Percentiles rank a stretch among this genome's conserved stretches.
phyloP scores from a whole-genome alignment of 2,888 invertebrate species.

The Drosophila infuscata region DNA sequence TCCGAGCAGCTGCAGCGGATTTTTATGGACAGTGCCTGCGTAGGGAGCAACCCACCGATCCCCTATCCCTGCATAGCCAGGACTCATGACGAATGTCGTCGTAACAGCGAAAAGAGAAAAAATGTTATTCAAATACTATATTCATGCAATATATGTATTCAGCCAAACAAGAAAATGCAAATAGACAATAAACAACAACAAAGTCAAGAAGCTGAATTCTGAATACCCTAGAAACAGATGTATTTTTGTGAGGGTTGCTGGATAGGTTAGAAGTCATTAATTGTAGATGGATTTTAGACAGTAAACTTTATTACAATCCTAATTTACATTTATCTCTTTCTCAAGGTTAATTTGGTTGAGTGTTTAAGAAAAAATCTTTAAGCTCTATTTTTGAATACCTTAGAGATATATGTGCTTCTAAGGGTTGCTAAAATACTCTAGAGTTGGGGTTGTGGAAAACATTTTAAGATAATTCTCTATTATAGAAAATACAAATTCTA shows the following conservation, averaged over 20 bases:
- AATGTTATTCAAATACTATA: constrained; percentile 40
- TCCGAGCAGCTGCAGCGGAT: constrained; percentile 37
- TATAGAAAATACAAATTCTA: background rate
- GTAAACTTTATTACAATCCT: background rate
- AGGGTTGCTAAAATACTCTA: too few relatives aligned
- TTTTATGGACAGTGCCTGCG: constrained; percentile 26
- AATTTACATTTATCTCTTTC: background rate
- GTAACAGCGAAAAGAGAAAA: constrained; percentile 3
- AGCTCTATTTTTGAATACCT: background rate
- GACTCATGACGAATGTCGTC: constrained; percentile 38
- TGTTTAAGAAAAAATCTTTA: background rate
- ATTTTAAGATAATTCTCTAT: background rate
- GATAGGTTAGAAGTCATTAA: background rate
- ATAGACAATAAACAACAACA: constrained; percentile 14
- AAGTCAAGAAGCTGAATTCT: constrained; percentile 9
- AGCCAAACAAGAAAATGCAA: constrained; percentile 24
- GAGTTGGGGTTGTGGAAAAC: background rate
- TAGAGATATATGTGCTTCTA: background rate
- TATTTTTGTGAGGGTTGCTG: background rate
- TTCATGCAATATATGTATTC: constrained; percentile 24
- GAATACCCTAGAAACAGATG: constrained; percentile 10
- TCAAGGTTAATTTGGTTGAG: background rate
- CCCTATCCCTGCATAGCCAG: constrained; percentile 7
- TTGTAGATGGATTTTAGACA: background rate
- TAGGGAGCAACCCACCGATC: constrained; percentile 5